Evolutionary conservation across 2,888 invertebrate genomes (phyloP), one percentile per base, ranked within the genome.

Genomic region (Lampropteryx suffumata): DNA sequence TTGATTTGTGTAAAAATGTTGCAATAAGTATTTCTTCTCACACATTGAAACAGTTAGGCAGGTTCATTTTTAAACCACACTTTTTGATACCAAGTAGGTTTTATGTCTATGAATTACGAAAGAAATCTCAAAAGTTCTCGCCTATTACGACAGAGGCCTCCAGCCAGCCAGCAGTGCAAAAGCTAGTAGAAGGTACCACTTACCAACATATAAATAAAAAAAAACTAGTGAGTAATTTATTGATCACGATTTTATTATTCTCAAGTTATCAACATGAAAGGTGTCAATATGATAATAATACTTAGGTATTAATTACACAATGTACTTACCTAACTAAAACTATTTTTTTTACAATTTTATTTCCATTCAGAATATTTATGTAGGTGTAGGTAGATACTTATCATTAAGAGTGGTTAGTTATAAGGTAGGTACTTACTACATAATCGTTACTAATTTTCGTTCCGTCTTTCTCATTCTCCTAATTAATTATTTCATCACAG

Each of bases 201-300:
- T n/a, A n/a, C n/a, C n/a, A n/a, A 21, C 21, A 3, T 21, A 24
- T 4, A 24, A 24, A 6, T 24, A 24, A 6, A 6, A 45, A 27
- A 37, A 37, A 42, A 42, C n/a, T n/a, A n/a, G n/a, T n/a, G n/a
- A n/a, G n/a, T n/a, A 24, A 10, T 1, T 17, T 21, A 14, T 50
- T 79, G 80, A 84, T 85, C 84, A 84, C 79, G 75, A 84, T 79
- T 82, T 84, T 71, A 84, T 84, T 86, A 82, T 84, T 86, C 82
- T 79, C 69, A 79, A 59, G 54, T 57, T 59, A 82, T 80, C 82
- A 90, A 88, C 87, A 86, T 85, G 79, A 82, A 84, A 79, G 80
- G 79, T 76, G 79, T 85, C 84, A 85, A 84, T 86, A 85, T 78
- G 82, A 83, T 17, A 3, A 80, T 86, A 87, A 89, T 89, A 88